Evolutionary conservation across 1,140 invertebrate species (phyloP), one percentile per base, ranked within the genome.

Genomic region (Scylla paramamosain): DNA sequence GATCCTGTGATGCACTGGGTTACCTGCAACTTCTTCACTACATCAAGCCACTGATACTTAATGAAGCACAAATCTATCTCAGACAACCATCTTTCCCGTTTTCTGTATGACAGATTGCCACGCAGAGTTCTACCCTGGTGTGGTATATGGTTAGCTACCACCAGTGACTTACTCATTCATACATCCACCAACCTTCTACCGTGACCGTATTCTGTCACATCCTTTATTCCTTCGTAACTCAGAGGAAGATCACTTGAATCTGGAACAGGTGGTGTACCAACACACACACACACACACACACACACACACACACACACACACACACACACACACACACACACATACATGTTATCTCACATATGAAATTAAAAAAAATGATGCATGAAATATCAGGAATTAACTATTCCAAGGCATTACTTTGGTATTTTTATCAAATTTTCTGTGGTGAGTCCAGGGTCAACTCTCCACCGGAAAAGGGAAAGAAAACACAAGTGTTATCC

Each of bases 121-220:
- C 89, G 32, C 20, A 91, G 46, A 7, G 14, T 14, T 48, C 14
- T 4, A 48, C 14, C 46, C 4, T 48, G 4, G 46, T 14, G 46
- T 48, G 89, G 7, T 91, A 91, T n/a, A 91, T 91, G 89, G 48
- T 91, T 91, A 48, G 46, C 89, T 52, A 91, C 46, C 46, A 91
- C 46, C 32, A 91, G 4, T 20, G 46, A 91, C 8, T 91, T 91
- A 91, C 45, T 91, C 89, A 6, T 91, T 8, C 89, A 91, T 28
- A 48, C 10, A 91, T 91, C 46, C 48, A 91, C 48, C 89, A 91
- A 48, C 46, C 20, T 91, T 91, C 46, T 91, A 91, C 89, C 32
- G 89, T 91, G 32, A n/a, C 45, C 52, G 28, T 91, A 46, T 45
- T 46, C 89, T 10, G 89, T 91, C 89, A 46, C 12, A 6, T 52